These are phyloP conservation scores for Periphyllus acericola DNA, from an alignment of 2,888 invertebrate species.

Conservation along the genomic window DNA sequence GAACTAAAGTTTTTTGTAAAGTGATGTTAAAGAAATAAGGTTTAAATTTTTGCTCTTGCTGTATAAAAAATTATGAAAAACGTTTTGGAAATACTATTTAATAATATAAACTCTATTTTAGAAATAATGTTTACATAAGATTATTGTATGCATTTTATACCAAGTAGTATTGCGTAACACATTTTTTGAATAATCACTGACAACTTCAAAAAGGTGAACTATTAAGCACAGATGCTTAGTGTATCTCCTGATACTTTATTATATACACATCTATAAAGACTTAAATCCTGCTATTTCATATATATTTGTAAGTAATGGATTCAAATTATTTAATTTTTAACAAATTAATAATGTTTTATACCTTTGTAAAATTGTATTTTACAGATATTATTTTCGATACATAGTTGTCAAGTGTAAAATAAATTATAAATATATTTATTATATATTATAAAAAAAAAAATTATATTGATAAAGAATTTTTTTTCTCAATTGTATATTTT, in stretches of 20 bases:
- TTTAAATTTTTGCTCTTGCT: neutral
- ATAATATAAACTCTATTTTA: neutral
- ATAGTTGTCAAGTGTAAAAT: conserved; percentile 29
- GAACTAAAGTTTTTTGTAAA: neutral
- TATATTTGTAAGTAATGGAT: neutral
- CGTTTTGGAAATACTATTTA: neutral
- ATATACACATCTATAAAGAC: neutral
- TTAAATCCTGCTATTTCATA: neutral
- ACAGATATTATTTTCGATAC: conserved; percentile 40
- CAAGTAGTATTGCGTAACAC: neutral
- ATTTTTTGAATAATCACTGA: neutral
- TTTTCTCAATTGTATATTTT: too few relatives aligned
- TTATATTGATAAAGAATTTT: too few relatives aligned
- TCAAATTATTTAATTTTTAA: conserved; percentile 28
- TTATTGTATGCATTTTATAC: neutral
- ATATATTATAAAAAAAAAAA: neutral
- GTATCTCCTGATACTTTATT: neutral
- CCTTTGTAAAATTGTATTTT: conserved; percentile 41
- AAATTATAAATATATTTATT: neutral
- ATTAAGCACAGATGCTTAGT: neutral
- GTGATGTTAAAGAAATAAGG: neutral
- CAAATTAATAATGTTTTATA: conserved; percentile 32
- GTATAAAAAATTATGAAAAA: neutral
- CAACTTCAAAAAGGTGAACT: neutral
- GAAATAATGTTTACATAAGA: neutral